Base-by-base conservation (phyloP, 2,797 vertebrate genomes). In the Oreochromis mossambicus region DNA sequence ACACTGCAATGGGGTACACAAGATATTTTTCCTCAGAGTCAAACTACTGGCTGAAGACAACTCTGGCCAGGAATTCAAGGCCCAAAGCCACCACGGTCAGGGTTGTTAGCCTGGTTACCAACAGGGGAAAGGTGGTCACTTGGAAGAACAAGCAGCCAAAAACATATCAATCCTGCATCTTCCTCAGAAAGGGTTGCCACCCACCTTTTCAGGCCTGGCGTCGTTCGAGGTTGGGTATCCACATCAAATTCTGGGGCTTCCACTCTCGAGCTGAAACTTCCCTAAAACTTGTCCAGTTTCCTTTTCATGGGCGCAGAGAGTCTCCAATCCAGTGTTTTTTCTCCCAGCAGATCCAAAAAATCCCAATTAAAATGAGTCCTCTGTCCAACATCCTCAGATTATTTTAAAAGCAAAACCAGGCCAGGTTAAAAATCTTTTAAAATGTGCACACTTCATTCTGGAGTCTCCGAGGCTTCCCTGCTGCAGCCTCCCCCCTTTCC, bases 181-280 rank as follows among this genome's bases (percentile, higher is more conserved):
- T 56, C 54, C 26, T 29, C 26, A 56, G 55, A 56, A 56, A 56
- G 54, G 41, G 0, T 38, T 38, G 9, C 36, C 9, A 38, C 4
- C 36, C 36, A 38, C 38, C 36, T 38, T 38, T 38, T 38, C 4
- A 38, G 10, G 36, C 36, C 10, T 38, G 36, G 4, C 5, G 54
- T 56, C 13, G 0, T 56, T 56, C 0, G 2, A 56, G 54, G 24
- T 1, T 56, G 24, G 24, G 24, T 0, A 4, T 56, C 7, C 14
- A 56, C 54, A 56, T 29, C 1, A 29, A 29, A 56, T 29, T 0
- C 7, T 29, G 5, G 7, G 54, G 8, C 14, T 56, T 56, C 55
- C 55, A 56, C 26, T 29, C 7, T 56, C 0, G 1, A 29, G 8
- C 54, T 56, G 54, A 56, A 56, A 56, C 0, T 56, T 56, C 26